Evolutionary conservation across 2,113 vertebrate species (phyloP).

Genomic region (Columba livia): DNA sequence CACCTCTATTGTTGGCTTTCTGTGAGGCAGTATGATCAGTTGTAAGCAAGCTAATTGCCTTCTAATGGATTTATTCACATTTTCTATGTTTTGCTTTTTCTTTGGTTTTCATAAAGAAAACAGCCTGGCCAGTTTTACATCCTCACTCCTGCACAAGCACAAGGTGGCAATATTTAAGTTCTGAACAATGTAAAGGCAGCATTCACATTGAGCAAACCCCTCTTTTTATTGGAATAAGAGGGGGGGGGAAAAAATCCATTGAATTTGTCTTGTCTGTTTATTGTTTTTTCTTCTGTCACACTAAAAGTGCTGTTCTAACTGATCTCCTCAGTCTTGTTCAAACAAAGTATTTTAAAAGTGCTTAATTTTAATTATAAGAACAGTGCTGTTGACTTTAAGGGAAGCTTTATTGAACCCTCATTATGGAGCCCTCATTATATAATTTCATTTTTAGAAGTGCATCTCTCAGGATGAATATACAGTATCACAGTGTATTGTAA

Average conservation of each 20-base stretch:
- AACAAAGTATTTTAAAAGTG: neutral
- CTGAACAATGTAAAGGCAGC: neutral
- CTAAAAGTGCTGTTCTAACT: neutral
- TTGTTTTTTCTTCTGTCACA: neutral
- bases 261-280: neutral
- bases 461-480: neutral
- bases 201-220: neutral
- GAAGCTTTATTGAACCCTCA: neutral
- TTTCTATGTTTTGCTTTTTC: neutral
- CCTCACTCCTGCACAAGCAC: neutral
- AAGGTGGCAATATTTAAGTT: slow-evolving; percentile 1
- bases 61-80: neutral
- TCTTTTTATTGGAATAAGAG: neutral
- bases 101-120: neutral
- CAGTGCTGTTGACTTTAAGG: neutral
- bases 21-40: neutral
- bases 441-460: slow-evolving; percentile 30
- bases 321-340: neutral
- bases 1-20: neutral
- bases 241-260: neutral
- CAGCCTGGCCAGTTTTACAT: neutral
- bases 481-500: neutral
- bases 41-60: neutral
- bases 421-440: neutral
- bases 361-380: neutral